Evolutionary conservation across 2,888 invertebrate species (phyloP).

Genomic region (Hetaerina titia): DNA sequence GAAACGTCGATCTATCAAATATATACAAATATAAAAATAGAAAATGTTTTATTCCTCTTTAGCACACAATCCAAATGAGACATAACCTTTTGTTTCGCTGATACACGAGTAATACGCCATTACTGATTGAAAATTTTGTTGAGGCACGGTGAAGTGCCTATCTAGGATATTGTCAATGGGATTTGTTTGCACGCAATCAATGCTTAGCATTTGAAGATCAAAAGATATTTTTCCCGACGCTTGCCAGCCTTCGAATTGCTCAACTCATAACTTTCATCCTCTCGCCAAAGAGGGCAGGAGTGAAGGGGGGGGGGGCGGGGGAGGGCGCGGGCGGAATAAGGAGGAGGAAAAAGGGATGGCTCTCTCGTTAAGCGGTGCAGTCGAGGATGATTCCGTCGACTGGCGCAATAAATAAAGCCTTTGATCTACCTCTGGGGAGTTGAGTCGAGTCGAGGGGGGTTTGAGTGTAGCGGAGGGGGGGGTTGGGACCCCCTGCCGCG

Average conservation of each 20-base stretch:
- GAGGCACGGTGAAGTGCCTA: background rate
- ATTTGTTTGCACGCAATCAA: background rate
- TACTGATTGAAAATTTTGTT: background rate
- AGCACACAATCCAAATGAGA: too few relatives aligned
- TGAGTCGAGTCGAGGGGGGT: background rate
- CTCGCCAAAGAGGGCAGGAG: background rate
- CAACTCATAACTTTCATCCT: background rate
- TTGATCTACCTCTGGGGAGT: conserved; percentile 20
- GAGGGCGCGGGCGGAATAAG: background rate
- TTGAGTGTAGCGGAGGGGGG: background rate
- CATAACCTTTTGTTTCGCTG: too few relatives aligned
- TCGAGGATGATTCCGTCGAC: conserved; percentile 56
- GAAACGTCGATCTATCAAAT: too few relatives aligned
- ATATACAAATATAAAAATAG: too few relatives aligned
- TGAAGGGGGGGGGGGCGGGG: background rate
- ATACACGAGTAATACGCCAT: background rate
- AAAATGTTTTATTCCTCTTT: too few relatives aligned
- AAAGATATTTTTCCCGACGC: background rate
- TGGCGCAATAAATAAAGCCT: conserved; percentile 62
- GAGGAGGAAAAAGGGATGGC: background rate
- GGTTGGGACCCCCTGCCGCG: background rate
- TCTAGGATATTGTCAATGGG: background rate
- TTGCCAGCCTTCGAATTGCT: conserved; percentile 20
- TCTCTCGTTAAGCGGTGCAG: conserved; percentile 61
- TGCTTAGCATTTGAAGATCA: background rate